phyloP scores from a whole-genome alignment of 2,888 invertebrate genomes.

The Microctonus aethiopoides region DNA sequence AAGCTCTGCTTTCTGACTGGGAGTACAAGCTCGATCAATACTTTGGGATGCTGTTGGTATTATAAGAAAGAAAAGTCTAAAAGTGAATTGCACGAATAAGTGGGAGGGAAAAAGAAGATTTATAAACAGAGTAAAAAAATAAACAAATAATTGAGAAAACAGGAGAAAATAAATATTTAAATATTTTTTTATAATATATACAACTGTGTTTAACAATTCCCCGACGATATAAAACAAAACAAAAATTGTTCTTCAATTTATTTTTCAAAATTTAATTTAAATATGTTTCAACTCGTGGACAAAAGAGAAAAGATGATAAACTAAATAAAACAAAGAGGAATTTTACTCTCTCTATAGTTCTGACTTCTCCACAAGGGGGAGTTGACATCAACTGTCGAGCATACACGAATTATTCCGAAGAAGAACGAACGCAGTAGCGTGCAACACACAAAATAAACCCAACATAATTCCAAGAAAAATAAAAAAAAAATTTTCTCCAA shows the following conservation, averaged over 20 bases:
- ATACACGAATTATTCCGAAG: slow-evolving; percentile 52
- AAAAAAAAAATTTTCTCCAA: no score
- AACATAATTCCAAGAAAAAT: no score
- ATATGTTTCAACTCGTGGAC: slow-evolving; percentile 39
- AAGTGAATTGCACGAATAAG: slow-evolving; percentile 43
- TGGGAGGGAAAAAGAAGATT: slow-evolving; percentile 22
- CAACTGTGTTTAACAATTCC: no score
- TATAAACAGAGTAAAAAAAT: slow-evolving; percentile 58
- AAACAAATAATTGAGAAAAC: not conserved
- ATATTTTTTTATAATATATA: no score
- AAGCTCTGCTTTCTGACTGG: not conserved
- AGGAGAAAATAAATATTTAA: not conserved
- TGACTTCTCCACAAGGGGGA: no score
- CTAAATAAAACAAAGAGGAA: no score
- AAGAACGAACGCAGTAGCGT: slow-evolving; percentile 55
- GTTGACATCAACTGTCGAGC: slow-evolving; percentile 56
- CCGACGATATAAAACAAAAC: no score
- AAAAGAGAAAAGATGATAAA: slow-evolving; percentile 59
- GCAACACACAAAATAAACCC: slow-evolving; percentile 24
- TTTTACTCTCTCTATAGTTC: no score
- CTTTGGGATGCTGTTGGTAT: slow-evolving; percentile 42
- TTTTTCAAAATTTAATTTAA: no score
- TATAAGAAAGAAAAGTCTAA: slow-evolving; percentile 39
- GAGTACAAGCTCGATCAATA: slow-evolving; percentile 61
- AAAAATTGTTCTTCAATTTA: no score